Evolutionary conservation across 2,113 vertebrate genomes (phyloP).

Genomic region (Microtus ochrogaster): DNA sequence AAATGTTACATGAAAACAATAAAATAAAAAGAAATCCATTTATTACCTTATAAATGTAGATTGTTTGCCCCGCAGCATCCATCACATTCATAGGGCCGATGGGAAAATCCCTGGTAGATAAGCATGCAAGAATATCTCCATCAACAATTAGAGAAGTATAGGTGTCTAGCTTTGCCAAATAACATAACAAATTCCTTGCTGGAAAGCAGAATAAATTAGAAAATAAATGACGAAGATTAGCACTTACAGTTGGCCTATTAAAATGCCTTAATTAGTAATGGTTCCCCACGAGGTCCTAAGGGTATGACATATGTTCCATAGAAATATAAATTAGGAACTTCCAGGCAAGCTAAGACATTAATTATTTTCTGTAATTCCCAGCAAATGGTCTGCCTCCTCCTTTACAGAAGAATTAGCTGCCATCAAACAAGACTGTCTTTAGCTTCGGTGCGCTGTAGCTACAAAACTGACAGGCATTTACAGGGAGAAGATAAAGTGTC

Average conservation of each 20-base stretch:
- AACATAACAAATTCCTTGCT: slow-evolving; percentile 46
- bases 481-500: no score
- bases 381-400: slow-evolving; percentile 13
- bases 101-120: neutral
- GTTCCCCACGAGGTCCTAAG: slow-evolving; percentile 59
- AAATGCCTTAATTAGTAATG: slow-evolving; percentile 74
- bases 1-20: slow-evolving; percentile 3
- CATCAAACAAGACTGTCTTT: neutral
- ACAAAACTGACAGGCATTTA: neutral
- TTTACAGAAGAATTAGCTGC: slow-evolving; percentile 56
- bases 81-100: neutral
- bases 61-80: neutral
- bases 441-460: neutral
- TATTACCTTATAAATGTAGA: slow-evolving; percentile 19
- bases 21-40: neutral
- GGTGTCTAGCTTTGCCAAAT: slow-evolving; percentile 49
- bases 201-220: slow-evolving; percentile 66
- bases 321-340: slow-evolving; percentile 77
- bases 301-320: slow-evolving; percentile 67
- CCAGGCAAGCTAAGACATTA: slow-evolving; percentile 69
- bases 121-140: neutral
- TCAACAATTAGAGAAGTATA: neutral
- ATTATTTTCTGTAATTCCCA: slow-evolving; percentile 74
- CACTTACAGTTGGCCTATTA: slow-evolving; percentile 68
- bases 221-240: slow-evolving; percentile 66